Conservation (phyloP, 2,113 vertebrate genomes). For the Otocyon megalotis region DNA sequence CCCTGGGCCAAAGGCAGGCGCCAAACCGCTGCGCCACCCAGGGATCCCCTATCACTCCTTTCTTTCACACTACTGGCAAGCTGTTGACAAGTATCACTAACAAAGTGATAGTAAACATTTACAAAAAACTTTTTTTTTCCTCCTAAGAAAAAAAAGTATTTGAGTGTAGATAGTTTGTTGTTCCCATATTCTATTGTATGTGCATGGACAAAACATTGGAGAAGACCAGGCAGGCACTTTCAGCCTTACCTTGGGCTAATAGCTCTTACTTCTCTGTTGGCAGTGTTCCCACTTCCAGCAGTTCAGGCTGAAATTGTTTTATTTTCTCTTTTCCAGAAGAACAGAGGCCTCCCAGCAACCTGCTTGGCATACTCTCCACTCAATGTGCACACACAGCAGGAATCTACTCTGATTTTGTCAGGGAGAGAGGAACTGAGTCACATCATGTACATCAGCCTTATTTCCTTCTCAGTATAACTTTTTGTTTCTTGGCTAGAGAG, state of each 20-base stretch:
- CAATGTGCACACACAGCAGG: neutral
- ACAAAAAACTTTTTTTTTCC: neutral
- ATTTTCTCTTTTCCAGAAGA: slow-evolving; percentile 38
- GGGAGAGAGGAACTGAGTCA: slow-evolving; percentile 10
- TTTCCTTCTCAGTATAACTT: slow-evolving; percentile 18
- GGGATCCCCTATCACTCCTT: neutral
- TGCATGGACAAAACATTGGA: neutral
- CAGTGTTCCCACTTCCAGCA: neutral
- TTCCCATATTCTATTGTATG: neutral
- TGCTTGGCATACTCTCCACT: neutral
- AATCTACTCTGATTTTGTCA: neutral
- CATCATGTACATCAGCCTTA: neutral
- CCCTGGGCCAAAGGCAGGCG: too few relatives aligned
- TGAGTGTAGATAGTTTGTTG: neutral
- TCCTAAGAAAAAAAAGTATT: neutral
- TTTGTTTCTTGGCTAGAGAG: neutral
- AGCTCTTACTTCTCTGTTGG: neutral
- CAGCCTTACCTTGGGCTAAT: neutral
- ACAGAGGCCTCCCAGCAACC: slow-evolving; percentile 15
- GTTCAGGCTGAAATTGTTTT: slow-evolving; percentile 39
- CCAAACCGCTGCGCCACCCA: too few relatives aligned
- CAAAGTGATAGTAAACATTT: neutral
- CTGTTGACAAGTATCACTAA: neutral
- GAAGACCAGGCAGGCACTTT: neutral
- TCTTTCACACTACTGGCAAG: neutral